A percentile compares a stretch with the other conserved stretches of the same genome.
Evolutionary conservation across 2,888 invertebrate species (phyloP).

Genomic region (Eupithecia subumbrata): DNA sequence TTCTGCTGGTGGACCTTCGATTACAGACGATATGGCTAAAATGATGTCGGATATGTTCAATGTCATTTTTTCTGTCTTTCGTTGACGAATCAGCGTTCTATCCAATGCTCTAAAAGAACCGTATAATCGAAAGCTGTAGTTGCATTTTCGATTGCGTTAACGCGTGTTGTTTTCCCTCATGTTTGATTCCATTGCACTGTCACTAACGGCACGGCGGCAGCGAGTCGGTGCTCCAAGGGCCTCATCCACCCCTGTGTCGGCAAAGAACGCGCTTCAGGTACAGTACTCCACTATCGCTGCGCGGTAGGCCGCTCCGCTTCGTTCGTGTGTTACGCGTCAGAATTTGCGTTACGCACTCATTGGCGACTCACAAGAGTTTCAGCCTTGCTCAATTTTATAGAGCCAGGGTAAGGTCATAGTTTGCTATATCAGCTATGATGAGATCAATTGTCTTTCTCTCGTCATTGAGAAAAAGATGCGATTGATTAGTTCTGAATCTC

Average conservation of each 20-base stretch:
- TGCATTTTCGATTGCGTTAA: constrained; percentile 69
- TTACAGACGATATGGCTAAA: not conserved
- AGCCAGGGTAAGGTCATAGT: not conserved
- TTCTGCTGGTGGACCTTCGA: not conserved
- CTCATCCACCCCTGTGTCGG: constrained; percentile 83
- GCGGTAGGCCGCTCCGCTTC: constrained; percentile 64
- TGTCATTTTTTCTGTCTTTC: constrained; percentile 1
- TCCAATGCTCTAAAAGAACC: not conserved
- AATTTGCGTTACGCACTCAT: constrained; percentile 39
- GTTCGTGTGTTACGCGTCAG: constrained; percentile 57
- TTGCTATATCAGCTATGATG: constrained; percentile 4
- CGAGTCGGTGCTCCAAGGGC: constrained; percentile 82
- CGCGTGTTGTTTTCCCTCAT: constrained; percentile 79
- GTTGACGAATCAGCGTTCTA: not conserved
- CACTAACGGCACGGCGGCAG: constrained; percentile 78
- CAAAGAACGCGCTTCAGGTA: constrained; percentile 87
- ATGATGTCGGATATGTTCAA: not conserved
- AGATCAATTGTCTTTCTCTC: constrained; percentile 19
- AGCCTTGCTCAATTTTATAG: not conserved
- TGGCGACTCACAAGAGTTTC: constrained; percentile 8
- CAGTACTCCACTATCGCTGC: constrained; percentile 81
- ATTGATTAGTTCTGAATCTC: constrained; percentile 11
- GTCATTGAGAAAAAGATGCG: constrained; percentile 18
- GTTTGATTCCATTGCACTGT: constrained; percentile 79
- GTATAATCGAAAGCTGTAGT: constrained; percentile 43